Percentiles rank a stretch among this genome's conserved stretches.
Conservation (phyloP, 2,797 vertebrate genomes). For the Rhinichthys osculus region DNA sequence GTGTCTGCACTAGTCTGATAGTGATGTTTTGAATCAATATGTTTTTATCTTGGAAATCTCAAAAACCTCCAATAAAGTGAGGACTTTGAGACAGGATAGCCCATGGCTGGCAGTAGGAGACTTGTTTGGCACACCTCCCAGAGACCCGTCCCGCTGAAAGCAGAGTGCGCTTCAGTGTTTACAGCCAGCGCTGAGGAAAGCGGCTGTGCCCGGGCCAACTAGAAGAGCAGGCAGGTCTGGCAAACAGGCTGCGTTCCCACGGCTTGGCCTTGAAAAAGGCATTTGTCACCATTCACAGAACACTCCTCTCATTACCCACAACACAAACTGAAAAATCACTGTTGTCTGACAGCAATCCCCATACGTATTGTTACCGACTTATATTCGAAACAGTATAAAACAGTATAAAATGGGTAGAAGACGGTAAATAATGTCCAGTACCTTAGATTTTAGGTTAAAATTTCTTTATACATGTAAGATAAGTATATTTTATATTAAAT, state of each 20-base stretch:
- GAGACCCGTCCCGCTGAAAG: conserved; percentile 51
- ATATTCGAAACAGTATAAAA: background rate
- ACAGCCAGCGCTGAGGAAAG: conserved; percentile 41
- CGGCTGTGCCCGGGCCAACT: conserved; percentile 35
- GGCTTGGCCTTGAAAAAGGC: conserved; percentile 40
- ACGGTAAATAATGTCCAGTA: background rate
- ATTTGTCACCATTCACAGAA: conserved; percentile 45
- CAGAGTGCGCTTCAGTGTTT: conserved; percentile 51
- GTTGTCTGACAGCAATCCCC: background rate
- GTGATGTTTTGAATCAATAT: conserved; percentile 20
- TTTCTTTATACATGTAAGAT: background rate
- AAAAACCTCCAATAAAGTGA: conserved; percentile 22
- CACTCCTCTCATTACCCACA: conserved; percentile 28
- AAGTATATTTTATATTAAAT: background rate
- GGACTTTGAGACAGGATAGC: conserved; percentile 68
- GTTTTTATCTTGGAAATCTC: background rate
- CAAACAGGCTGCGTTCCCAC: conserved; percentile 57
- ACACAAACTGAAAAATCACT: conserved; percentile 12
- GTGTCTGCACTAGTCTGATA: background rate
- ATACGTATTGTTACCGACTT: background rate
- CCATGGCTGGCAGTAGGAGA: conserved; percentile 72
- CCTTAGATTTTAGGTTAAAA: background rate
- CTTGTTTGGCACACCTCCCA: conserved; percentile 56
- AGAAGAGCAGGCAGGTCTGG: conserved; percentile 55
- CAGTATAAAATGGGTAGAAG: background rate